phyloP scores from a whole-genome alignment of 2,888 invertebrate species.

The Alcis repandata region DNA sequence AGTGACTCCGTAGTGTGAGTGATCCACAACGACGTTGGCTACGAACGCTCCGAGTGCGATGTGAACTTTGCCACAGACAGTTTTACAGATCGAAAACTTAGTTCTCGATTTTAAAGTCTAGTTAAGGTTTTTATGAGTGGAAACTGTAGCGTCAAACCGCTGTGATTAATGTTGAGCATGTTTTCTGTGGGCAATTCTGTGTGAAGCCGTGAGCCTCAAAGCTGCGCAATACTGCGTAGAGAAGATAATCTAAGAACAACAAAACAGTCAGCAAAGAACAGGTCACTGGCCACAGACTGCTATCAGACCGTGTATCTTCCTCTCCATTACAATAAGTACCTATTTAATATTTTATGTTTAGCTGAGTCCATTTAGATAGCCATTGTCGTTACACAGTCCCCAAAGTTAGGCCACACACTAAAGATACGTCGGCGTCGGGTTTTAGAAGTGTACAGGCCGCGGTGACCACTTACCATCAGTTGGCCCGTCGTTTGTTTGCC shows the following conservation, averaged over 20 bases:
- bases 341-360: not conserved
- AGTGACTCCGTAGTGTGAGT: not conserved
- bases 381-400: not conserved
- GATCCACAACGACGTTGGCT: not conserved
- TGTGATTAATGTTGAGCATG: conserved; percentile 54
- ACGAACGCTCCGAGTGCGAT: not conserved
- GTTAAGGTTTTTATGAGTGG: conserved; percentile 62
- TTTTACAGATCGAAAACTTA: conserved; percentile 60
- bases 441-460: too few species aligned
- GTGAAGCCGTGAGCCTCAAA: not conserved
- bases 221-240: not conserved
- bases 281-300: not conserved
- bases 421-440: too few species aligned
- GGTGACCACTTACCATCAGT: too few species aligned
- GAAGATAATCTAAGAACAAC: not conserved
- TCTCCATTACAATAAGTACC: not conserved
- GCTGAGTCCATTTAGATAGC: not conserved
- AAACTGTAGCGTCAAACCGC: conserved; percentile 54
- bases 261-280: not conserved
- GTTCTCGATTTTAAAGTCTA: conserved; percentile 57
- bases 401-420: too few species aligned
- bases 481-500: too few species aligned
- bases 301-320: conserved; percentile 1
- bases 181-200: conserved; percentile 8
- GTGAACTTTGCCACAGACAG: not conserved